Evolutionary conservation across 2,113 vertebrate species (phyloP), one percentile per base, ranked within the genome.

Genomic region (Mustelus asterias): DNA sequence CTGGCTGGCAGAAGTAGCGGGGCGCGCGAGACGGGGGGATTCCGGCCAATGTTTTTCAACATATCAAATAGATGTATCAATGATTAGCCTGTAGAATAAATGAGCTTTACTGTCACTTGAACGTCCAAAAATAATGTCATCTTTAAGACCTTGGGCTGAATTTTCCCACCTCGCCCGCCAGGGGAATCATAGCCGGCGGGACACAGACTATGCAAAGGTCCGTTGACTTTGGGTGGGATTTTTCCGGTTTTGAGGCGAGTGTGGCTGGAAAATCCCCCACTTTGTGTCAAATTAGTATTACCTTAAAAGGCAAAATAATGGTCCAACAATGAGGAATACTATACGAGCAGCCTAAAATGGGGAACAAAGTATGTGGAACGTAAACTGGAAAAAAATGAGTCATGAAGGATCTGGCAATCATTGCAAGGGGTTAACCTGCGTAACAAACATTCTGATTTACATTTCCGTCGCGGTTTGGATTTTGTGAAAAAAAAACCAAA

Each of bases 391-490:
- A 67, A 18, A 67, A 48, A 33, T 92, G 89, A 63, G 26, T 65
- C 33, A 93, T 16, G 41, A 93, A 93, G 60, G 60, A 63, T n/a
- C n/a, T n/a, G 18, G 16, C 4, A 37, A 67, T 26, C 14, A 37
- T 92, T 54, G 20, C 7, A 92, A 92, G 29, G 29, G 14, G 33
- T 92, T 60, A 83, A 86, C 26, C 60, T 63, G 33, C 18, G 16
- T 18, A 65, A 63, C 89, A 92, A 65, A 92, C 89, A 92, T 92
- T 29, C 89, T 92, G 58, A 11, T 92, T 92, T 92, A 92, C 29
- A 89, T 89, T 89, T 58, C 86, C 14, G 3, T 63, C 29, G 0
- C n/a, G 8, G 90, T 93, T 65, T 93, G 63, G 90, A 93, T 88
- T 88, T 88, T 88, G 83, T 67, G 37, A 93, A 93, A 67, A 67